Evolutionary conservation across 2,888 invertebrate genomes (phyloP).

Genomic region (Polydrusus tereticollis): DNA sequence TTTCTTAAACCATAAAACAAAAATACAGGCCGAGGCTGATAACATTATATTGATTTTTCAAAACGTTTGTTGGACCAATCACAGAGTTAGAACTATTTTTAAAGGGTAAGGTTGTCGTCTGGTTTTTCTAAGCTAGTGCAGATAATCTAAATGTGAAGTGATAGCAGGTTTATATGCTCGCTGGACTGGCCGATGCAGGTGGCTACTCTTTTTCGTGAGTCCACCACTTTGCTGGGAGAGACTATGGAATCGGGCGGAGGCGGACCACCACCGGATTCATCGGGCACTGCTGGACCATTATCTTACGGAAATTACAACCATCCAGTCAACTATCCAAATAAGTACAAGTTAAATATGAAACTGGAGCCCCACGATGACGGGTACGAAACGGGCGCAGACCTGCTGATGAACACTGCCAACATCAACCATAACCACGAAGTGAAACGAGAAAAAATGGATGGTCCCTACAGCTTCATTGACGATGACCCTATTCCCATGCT

Average conservation of each 20-base stretch:
- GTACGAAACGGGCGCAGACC: constrained; percentile 85
- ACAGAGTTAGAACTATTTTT: constrained; percentile 70
- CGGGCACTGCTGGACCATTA: constrained; percentile 63
- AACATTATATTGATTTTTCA: constrained; percentile 77
- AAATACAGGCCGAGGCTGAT: constrained; percentile 69
- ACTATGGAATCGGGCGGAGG: constrained; percentile 72
- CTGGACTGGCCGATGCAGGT: constrained; percentile 72
- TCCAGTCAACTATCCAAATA: constrained; percentile 65
- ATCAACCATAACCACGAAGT: constrained; percentile 65
- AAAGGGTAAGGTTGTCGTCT: constrained; percentile 71
- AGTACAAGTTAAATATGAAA: constrained; percentile 68
- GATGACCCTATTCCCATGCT: constrained; percentile 75
- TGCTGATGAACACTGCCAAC: constrained; percentile 67
- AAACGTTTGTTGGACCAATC: constrained; percentile 71
- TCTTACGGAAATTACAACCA: constrained; percentile 65
- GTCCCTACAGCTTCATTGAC: constrained; percentile 89
- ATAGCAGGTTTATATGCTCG: constrained; percentile 60
- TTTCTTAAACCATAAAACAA: no score
- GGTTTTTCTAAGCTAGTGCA: constrained; percentile 65
- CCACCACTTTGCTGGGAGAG: constrained; percentile 76
- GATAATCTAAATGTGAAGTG: constrained; percentile 58
- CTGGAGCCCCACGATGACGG: constrained; percentile 88
- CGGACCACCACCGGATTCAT: constrained; percentile 66
- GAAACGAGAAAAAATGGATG: constrained; percentile 71
- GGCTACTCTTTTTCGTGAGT: constrained; percentile 77